Evolutionary conservation across 30 jellyfish, hydroid and myxozoan species (phyloP).

Genomic region (Pseudorhiza aurosa): DNA sequence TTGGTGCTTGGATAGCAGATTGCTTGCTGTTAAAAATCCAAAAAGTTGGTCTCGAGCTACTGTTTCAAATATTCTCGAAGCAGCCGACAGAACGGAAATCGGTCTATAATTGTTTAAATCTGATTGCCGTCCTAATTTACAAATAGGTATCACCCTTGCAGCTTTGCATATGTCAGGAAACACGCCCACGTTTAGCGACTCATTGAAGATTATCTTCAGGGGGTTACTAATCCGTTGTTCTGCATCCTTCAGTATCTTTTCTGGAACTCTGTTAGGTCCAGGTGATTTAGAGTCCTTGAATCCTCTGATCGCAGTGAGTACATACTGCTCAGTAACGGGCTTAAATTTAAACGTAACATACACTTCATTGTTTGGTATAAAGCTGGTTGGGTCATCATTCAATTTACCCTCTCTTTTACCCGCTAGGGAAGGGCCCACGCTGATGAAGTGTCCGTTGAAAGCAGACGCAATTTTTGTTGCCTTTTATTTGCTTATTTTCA

Average conservation of each 20-base stretch:
- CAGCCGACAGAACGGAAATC: conserved; percentile 23
- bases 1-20: conserved; percentile 6
- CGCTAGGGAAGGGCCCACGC: conserved; percentile 29
- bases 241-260: conserved; percentile 23
- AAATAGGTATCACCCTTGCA: conserved; percentile 43
- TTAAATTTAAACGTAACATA: too few relatives aligned
- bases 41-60: conserved; percentile 25
- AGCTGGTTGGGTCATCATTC: too few relatives aligned
- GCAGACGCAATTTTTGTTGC: conserved; percentile 43
- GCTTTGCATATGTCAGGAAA: conserved; percentile 36
- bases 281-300: too few relatives aligned
- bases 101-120: conserved; percentile 13
- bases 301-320: background rate
- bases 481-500: conserved; percentile 29
- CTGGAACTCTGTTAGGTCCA: too few relatives aligned
- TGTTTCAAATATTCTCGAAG: conserved; percentile 26
- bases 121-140: conserved; percentile 7
- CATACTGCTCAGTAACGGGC: background rate
- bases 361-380: too few relatives aligned
- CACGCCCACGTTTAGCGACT: conserved; percentile 13
- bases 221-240: conserved; percentile 19
- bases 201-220: background rate
- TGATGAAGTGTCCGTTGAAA: conserved; percentile 25
- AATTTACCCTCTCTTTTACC: background rate
- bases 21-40: conserved; percentile 24